A percentile compares a stretch with the other conserved stretches of the same genome.
These are phyloP conservation scores for Mugil cephalus DNA, from an alignment of 2,113 vertebrate species.

Conservation along the genomic window DNA sequence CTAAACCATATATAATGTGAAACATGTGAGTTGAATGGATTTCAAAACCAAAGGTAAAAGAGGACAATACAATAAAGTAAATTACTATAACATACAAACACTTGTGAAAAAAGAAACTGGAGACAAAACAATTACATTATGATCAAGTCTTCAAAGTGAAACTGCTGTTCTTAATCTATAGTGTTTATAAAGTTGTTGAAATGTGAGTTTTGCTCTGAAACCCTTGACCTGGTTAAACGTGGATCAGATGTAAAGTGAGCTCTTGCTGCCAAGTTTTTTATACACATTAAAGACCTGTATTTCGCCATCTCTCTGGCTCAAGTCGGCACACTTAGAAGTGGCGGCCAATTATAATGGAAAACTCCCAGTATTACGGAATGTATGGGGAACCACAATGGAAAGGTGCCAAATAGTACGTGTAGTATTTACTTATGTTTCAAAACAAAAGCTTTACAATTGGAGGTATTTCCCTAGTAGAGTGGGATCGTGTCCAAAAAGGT, in stretches of 20 bases:
- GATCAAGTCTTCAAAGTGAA: not conserved
- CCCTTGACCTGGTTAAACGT: not conserved
- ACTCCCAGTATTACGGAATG: conserved; percentile 15
- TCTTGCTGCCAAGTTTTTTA: conserved; percentile 17
- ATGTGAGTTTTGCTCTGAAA: not conserved
- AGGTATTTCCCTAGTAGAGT: conserved; percentile 21
- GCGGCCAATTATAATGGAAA: conserved; percentile 54
- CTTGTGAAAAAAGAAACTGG: not conserved
- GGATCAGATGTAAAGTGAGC: not conserved
- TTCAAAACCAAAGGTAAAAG: not conserved
- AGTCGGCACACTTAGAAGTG: conserved; percentile 9
- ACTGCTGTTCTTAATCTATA: not conserved
- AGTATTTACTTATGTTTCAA: conserved; percentile 24
- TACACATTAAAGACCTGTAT: conserved; percentile 19
- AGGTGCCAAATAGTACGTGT: conserved; percentile 26
- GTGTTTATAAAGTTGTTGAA: not conserved
- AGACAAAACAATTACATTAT: not conserved
- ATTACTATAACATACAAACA: too few species aligned
- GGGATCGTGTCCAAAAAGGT: conserved; percentile 27
- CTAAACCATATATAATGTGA: conserved; percentile 1
- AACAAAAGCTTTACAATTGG: conserved; percentile 37
- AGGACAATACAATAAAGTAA: not conserved
- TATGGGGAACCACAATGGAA: not conserved
- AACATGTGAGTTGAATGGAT: conserved; percentile 14
- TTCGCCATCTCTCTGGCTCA: not conserved